Conservation (phyloP, 2,797 vertebrate species). For the Orientallactaga sibirica region DNA sequence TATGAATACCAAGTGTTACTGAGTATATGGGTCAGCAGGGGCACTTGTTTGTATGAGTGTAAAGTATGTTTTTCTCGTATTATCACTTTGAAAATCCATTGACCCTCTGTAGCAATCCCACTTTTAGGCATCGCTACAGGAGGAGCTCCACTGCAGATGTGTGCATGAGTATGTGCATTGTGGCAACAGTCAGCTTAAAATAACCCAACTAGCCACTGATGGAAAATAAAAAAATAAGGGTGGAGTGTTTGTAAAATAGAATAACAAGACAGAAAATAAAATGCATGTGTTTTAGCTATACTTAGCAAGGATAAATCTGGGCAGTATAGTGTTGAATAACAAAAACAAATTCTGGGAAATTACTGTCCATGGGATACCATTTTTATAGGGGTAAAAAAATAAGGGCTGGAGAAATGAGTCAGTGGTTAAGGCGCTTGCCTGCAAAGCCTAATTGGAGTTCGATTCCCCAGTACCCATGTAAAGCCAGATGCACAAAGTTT, state of each 20-base stretch:
- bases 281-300: background rate
- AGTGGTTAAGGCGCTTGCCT: too few relatives aligned
- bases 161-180: background rate
- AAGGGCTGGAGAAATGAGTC: background rate
- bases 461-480: too few relatives aligned
- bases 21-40: background rate
- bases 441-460: too few relatives aligned
- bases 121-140: background rate
- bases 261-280: background rate
- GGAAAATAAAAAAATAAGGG: background rate
- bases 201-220: background rate
- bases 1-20: background rate
- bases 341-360: conserved; percentile 26
- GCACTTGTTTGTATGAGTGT: background rate
- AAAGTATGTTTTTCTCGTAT: background rate
- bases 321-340: background rate
- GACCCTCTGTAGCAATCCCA: background rate
- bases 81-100: background rate
- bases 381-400: background rate
- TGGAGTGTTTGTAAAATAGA: conserved; percentile 25
- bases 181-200: background rate
- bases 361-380: background rate
- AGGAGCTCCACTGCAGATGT: background rate
- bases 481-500: too few relatives aligned
- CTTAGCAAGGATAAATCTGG: background rate